phyloP scores from a whole-genome alignment of 2,888 invertebrate genomes.

The Tethea ocularis region DNA sequence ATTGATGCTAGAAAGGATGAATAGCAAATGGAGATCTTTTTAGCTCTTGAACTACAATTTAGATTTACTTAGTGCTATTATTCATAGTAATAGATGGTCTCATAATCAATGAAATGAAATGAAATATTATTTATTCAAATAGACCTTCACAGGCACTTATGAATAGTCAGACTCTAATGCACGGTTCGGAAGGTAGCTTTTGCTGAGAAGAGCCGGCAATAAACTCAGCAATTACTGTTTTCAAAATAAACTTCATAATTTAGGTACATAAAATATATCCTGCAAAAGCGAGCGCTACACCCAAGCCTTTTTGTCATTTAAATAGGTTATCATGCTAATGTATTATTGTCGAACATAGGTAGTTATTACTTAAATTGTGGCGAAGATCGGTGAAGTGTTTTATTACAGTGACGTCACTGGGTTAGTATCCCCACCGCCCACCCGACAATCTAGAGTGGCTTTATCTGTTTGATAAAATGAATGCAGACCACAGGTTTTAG shows the following conservation, averaged over 20 bases:
- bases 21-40: neutral
- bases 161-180: too few species aligned
- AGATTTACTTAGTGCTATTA: neutral
- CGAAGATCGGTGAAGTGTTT: slow-evolving; percentile 35
- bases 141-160: too few species aligned
- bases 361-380: slow-evolving; percentile 29
- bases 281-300: too few species aligned
- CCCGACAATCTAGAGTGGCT: slow-evolving; percentile 62
- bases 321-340: slow-evolving; percentile 6
- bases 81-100: slow-evolving; percentile 1
- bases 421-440: slow-evolving; percentile 38
- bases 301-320: too few species aligned
- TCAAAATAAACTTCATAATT: too few species aligned
- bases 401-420: slow-evolving; percentile 49
- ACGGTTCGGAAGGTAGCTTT: too few species aligned
- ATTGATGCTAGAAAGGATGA: neutral
- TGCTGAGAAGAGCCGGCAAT: too few species aligned
- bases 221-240: too few species aligned
- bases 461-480: slow-evolving; percentile 63
- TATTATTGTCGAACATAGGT: slow-evolving; percentile 17
- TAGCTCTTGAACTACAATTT: neutral
- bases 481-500: slow-evolving; percentile 53
- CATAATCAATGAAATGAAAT: too few species aligned
- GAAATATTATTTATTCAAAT: too few species aligned
- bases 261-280: too few species aligned